A percentile compares a stretch with the other conserved stretches of the same genome.
These are phyloP conservation scores for Larimichthys crocea DNA, from an alignment of 2,113 vertebrate genomes.

Conservation along the genomic window DNA sequence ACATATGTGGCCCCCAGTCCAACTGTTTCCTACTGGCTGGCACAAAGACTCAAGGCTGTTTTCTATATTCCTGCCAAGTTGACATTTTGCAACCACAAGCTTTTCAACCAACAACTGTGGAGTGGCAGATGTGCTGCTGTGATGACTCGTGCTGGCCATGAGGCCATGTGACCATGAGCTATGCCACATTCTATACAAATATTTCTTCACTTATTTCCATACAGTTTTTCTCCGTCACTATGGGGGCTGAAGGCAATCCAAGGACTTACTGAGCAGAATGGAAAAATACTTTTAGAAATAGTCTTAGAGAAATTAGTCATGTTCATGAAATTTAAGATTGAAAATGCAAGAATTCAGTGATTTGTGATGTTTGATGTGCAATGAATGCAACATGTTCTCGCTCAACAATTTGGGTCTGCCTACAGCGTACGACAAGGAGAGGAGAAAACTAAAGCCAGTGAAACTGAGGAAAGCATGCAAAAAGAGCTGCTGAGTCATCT, in stretches of 20 bases:
- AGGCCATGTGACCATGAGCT: neutral
- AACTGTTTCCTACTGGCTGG: no score
- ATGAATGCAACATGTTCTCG: slow-evolving; percentile 1
- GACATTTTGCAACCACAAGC: neutral
- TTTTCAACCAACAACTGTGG: neutral
- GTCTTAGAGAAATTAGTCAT: neutral
- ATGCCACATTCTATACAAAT: neutral
- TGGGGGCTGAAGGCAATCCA: neutral
- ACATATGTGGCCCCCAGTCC: no score
- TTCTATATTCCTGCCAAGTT: neutral
- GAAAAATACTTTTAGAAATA: neutral
- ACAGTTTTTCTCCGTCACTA: neutral
- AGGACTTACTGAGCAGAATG: neutral
- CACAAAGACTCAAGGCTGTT: neutral
- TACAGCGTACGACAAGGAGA: slow-evolving; percentile 17
- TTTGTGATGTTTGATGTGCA: neutral
- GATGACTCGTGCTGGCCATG: neutral
- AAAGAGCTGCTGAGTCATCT: slow-evolving; percentile 22
- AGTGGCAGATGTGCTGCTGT: neutral
- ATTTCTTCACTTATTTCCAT: neutral
- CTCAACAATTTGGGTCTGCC: neutral
- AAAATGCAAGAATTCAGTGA: neutral
- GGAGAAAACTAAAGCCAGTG: slow-evolving; percentile 3
- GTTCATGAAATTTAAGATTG: neutral
- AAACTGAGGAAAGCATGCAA: slow-evolving; percentile 4